Evolutionary conservation across 2,113 vertebrate genomes (phyloP).

Genomic region (Malurus melanocephalus): DNA sequence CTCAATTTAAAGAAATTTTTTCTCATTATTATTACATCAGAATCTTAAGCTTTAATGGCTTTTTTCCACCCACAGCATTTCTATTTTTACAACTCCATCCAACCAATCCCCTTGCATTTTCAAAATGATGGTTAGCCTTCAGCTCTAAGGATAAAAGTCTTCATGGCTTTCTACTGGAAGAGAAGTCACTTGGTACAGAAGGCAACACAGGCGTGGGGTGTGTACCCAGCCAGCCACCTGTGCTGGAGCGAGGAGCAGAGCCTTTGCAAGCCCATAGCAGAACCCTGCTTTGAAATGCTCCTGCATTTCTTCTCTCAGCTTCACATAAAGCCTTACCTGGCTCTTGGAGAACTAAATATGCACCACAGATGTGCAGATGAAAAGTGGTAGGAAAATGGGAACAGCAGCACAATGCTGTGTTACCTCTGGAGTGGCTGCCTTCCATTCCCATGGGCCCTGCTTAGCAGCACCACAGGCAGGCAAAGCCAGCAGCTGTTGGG

Average conservation of each 20-base stretch:
- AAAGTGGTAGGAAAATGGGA: background rate
- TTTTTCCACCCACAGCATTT: background rate
- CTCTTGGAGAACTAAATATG: background rate
- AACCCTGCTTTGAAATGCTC: background rate
- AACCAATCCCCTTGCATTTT: background rate
- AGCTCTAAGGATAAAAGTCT: background rate
- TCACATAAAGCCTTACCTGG: background rate
- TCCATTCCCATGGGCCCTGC: background rate
- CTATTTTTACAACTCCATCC: background rate
- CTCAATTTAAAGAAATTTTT: background rate
- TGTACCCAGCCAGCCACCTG: background rate
- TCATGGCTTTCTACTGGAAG: background rate
- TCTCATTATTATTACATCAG: background rate
- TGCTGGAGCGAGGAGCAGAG: background rate
- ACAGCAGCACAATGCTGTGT: background rate
- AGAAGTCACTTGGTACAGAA: background rate
- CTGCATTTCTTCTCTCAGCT: background rate
- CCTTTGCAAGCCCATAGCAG: background rate
- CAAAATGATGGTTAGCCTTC: background rate
- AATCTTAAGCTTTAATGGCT: background rate
- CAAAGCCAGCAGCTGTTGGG: background rate
- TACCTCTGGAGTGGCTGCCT: background rate
- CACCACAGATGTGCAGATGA: background rate
- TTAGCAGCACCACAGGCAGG: fast-evolving
- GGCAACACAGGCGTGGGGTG: fast-evolving